Evolutionary conservation across 2,797 vertebrate species (phyloP), one percentile per base, ranked within the genome.

Genomic region (Rhinichthys osculus): DNA sequence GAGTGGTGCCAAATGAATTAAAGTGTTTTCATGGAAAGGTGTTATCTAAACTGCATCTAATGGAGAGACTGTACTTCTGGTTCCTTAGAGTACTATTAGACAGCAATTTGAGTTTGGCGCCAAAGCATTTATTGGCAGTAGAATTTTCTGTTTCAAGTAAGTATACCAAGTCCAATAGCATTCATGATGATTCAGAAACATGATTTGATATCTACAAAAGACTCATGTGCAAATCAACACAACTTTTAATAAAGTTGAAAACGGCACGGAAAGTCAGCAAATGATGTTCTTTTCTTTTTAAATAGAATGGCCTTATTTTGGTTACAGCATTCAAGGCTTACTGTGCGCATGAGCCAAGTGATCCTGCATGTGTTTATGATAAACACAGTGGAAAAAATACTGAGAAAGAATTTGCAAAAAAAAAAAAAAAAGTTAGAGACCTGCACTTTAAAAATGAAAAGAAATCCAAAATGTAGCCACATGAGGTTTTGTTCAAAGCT

Each of bases 401-500:
- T 89, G 85, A 91, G 85, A 86, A 87, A 85, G 87, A 91, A 88
- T 88, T 92, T 89, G 90, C 27, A 85, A 72, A 83, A 86, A 81
- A 85, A 71, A 52, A 89, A 89, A 86, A 72, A 85, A 86, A 81
- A 83, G 5, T 6, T 76, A 47, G 57, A 87, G 87, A 90, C 83
- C 88, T 89, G 84, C 85, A 87, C 70, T 89, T 89, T 88, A 67
- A 86, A 89, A 90, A 89, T 64, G 64, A 82, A 90, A 89, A 89
- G 84, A 90, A 91, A 92, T 90, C 87, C 89, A 88, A 93, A 92
- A 90, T 92, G 88, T 87, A 89, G 91, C 87, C 85, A 27, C 91
- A 91, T 86, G 85, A 90, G 91, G 92, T 94, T 93, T 93, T 92
- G 90, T 92, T 92, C 90, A 88, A 89, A 89, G 89, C 90, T 91